These are phyloP conservation scores for Ochotona curzoniae DNA, from an alignment of 2,113 vertebrate species.

Conservation along the genomic window DNA sequence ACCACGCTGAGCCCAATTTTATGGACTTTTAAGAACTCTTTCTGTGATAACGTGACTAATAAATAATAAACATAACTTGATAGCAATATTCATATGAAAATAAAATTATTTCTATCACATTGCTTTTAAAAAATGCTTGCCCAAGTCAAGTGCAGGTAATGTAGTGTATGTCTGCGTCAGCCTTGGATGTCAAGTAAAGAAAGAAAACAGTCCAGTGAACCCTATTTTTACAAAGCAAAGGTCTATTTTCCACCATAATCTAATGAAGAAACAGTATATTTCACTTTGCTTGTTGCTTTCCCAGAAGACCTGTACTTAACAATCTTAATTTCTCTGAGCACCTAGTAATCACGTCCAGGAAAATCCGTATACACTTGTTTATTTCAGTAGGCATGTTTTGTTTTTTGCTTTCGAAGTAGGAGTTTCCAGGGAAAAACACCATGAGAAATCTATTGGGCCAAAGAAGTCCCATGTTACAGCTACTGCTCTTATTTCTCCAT, in stretches of 20 bases:
- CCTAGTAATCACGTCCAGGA: neutral
- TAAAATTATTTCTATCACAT: neutral
- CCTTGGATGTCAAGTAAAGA: too few species aligned
- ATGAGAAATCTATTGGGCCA: neutral
- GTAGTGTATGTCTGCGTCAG: neutral
- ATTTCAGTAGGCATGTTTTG: neutral
- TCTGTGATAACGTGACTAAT: neutral
- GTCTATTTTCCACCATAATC: neutral
- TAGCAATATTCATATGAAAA: neutral
- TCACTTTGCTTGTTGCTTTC: neutral
- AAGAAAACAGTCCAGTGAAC: rapidly evolving
- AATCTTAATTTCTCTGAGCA: neutral
- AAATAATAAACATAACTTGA: neutral
- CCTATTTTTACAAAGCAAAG: neutral
- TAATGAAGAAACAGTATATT: neutral
- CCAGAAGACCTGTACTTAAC: neutral
- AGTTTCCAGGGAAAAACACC: neutral
- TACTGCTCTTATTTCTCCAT: neutral
- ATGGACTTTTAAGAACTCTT: neutral
- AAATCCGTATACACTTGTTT: neutral
- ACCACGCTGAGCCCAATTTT: too few species aligned
- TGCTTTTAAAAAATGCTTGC: neutral
- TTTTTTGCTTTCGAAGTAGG: neutral
- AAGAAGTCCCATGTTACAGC: neutral
- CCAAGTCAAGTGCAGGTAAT: neutral